Evolutionary conservation across 1,140 invertebrate genomes (phyloP), one percentile per base, ranked within the genome.

Genomic region (Scaptodrosophila lebanonensis): DNA sequence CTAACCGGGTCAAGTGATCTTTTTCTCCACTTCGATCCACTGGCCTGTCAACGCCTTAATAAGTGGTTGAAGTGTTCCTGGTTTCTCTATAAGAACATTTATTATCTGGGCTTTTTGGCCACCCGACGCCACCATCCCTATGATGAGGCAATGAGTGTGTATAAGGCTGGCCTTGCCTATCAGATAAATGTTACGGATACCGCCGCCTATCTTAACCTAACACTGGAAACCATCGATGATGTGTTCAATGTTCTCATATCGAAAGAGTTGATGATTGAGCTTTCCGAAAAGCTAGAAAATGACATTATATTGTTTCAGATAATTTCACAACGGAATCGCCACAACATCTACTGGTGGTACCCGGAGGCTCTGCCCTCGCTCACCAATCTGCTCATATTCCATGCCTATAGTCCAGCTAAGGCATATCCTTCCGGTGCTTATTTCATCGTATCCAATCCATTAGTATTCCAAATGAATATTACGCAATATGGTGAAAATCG

Each of bases 281-380:
- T 66, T 0, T 13, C 15, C 1, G 0, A 3, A 0, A 33, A 2
- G 3, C n/a, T 66, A 4, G 5, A 30, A 1, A 11, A 39, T 2
- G 16, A 15, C 9, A 11, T 27, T 1, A 7, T 66, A 6, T 39
- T 66, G n/a, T 42, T 66, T 6, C 63, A 66, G 30, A 11, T 50
- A 1, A 51, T 66, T 15, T 66, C 63, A 0, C 63, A 66, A 29
- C 20, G 11, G 5, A 29, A 22, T 8, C 0, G 11, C 9, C 33
- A 51, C 8, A 58, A 66, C 6, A 32, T 58, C 2, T 66, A 20
- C 8, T 66, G 63, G 63, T 66, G 63, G 63, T 51, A 51, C 22
- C 63, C 63, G 1, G 33, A 58, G 0, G 8, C 44, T 0, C 9
- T 66, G 29, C 45, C 62, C 13, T 8, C 62, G 0, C 42, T 16